Base-by-base conservation (phyloP, 2,113 vertebrate species). In the Astur gentilis region DNA sequence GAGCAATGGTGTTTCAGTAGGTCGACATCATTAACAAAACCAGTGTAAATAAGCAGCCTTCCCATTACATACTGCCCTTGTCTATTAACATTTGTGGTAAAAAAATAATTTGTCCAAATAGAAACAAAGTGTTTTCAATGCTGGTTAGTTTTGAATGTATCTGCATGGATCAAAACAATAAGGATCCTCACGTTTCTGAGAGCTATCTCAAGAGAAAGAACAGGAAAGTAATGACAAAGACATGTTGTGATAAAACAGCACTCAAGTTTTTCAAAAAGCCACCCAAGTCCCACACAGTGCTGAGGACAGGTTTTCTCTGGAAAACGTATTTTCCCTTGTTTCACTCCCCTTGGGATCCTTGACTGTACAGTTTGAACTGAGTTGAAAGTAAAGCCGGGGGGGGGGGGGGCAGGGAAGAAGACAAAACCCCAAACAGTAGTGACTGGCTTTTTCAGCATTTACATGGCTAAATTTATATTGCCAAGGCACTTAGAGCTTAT, bases 341-440 rank as follows among this genome's bases (percentile, higher is more conserved):
- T 29, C 11, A 87, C 1, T 40, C 11, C 23, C 31, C 16, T 61
- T 34, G 15, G 38, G 18, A 77, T 60, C 23, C 40, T 25, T 44
- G 22, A 67, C 42, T 4, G 3, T 50, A 62, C 23, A 54, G 27
- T 32, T 40, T 71, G 64, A 89, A 69, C 15, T 29, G 26, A 66
- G 34, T 57, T 60, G 13, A 66, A 80, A 80, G 45, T 21, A 55
- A 76, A 58, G 45, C 0, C 0, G 16, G 12, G 6, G 40, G 5
- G 40, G 40, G 11, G 40, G 40, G 11, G 40, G 11, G 38, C 6
- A 7, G 40, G 4, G 8, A 10, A 9, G 17, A 11, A 40, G 13
- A 55, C 31, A 65, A 64, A 67, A 16, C 1, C 8, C n/a, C 16
- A 40, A 49, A 36, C 20, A 14, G 40, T 22, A 0, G 0, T 8